phyloP scores from a whole-genome alignment of 2,113 vertebrate species.

The Prunella himalayana region DNA sequence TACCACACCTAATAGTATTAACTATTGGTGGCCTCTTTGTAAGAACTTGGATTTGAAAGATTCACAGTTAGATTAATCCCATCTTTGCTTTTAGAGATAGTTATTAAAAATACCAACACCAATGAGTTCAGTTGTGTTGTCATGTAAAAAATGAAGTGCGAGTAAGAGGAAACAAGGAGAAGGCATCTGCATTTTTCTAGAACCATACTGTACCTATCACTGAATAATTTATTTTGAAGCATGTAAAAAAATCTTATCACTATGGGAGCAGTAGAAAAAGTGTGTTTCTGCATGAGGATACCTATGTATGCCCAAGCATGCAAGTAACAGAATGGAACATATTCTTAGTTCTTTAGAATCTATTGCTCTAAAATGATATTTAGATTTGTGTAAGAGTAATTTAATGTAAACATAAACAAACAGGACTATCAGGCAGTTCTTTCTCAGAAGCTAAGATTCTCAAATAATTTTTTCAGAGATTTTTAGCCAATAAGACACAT shows the following conservation, averaged over 20 bases:
- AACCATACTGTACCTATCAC: not conserved
- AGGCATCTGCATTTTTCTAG: not conserved
- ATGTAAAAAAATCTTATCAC: not conserved
- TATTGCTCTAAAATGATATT: not conserved
- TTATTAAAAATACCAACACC: not conserved
- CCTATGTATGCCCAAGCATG: not conserved
- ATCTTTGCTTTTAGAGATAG: not conserved
- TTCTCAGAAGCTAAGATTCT: not conserved
- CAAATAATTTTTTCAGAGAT: not conserved
- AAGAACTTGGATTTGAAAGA: not conserved
- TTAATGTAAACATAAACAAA: not conserved
- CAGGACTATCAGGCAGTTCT: not conserved
- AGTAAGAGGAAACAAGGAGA: not conserved
- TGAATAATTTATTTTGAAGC: not conserved
- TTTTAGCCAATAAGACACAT: not conserved
- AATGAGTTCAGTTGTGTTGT: not conserved
- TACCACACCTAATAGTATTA: not conserved
- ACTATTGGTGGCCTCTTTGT: not conserved
- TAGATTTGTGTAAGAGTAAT: not conserved
- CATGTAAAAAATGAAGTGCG: accelerated
- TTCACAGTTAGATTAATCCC: not conserved
- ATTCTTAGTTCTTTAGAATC: not conserved
- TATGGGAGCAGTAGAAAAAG: not conserved
- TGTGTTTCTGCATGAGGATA: not conserved
- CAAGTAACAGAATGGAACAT: not conserved